Evolutionary conservation across 2,888 invertebrate species (phyloP), one percentile per base, ranked within the genome.

Genomic region (Teleogryllus oceanicus): DNA sequence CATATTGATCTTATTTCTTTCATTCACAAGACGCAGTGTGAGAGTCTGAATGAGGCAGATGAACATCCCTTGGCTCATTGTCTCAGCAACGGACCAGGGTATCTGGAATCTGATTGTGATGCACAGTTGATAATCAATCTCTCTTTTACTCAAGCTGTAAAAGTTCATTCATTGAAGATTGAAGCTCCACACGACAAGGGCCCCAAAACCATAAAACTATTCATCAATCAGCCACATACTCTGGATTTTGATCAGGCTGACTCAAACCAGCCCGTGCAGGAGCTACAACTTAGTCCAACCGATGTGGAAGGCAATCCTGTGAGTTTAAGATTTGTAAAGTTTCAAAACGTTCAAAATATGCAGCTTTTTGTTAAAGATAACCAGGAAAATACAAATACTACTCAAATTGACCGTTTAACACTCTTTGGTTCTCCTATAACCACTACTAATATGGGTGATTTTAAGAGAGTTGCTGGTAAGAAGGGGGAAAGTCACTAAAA

Each of bases 381-480:
- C 88, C 95, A 96, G 85, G 89, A 89, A 11, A 96, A 93, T 16
- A 92, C 91, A 20, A 98, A 98, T 82, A 91, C 93, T 8, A 98
- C 98, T 18, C 94, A 94, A 87, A 94, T 99, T 83, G 95, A 98
- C 86, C 94, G 95, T 84, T 88, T 99, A 49, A 92, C 92, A 16
- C 91, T 98, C 84, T 94, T 96, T 84, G 98, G 98, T 1, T 94
- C 95, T 11, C 97, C 98, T 0, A 93, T 97, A 81, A 92, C 90
- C 81, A 96, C 97, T 49, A 98, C 98, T 20, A 98, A 98, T 86
- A 99, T 99, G 98, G 93, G 93, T 78, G 97, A 98, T 84, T 99
- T 99, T 86, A 98, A 98, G 87, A 91, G 96, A 85, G 93, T 97
- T 49, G 93, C 95, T 51, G 97, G 97, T 51, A 97, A 96, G 86